A percentile compares a stretch with the other conserved stretches of the same genome.
Evolutionary conservation across 2,888 invertebrate species (phyloP).

Genomic region (Drosophila cognata): DNA sequence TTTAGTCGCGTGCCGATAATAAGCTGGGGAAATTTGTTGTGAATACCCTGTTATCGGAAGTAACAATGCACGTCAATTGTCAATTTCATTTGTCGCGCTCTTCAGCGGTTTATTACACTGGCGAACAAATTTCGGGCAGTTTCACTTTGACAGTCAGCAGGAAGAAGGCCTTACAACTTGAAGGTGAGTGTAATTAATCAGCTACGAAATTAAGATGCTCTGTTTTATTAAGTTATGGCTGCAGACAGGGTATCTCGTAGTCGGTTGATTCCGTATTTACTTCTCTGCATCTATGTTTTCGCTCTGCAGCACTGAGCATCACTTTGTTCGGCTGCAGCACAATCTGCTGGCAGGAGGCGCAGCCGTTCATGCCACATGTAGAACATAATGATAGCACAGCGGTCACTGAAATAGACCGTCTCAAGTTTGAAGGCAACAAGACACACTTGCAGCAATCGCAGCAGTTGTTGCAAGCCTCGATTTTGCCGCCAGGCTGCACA

Average conservation of each 20-base stretch:
- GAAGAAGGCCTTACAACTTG: constrained; percentile 48
- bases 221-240: not conserved
- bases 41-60: constrained; percentile 29
- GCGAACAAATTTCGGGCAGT: constrained; percentile 68
- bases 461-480: constrained; percentile 18
- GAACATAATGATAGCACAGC: constrained; percentile 68
- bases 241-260: not conserved
- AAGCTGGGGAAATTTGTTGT: not conserved
- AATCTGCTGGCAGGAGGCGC: constrained; percentile 61
- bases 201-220: constrained; percentile 11
- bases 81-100: constrained; percentile 65
- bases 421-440: constrained; percentile 38
- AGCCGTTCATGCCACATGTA: constrained; percentile 32
- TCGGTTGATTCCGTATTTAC: not conserved
- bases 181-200: constrained; percentile 56
- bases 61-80: constrained; percentile 65
- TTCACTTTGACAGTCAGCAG: constrained; percentile 51
- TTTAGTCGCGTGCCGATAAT: constrained; percentile 36
- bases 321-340: constrained; percentile 53
- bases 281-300: not conserved
- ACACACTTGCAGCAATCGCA: constrained; percentile 44
- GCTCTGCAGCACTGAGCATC: constrained; percentile 55
- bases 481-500: constrained; percentile 30
- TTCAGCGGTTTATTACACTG: constrained; percentile 70
- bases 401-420: constrained; percentile 21